Evolutionary conservation across 2,888 invertebrate genomes (phyloP), one percentile per base, ranked within the genome.

Genomic region (Tortricodes alternella): DNA sequence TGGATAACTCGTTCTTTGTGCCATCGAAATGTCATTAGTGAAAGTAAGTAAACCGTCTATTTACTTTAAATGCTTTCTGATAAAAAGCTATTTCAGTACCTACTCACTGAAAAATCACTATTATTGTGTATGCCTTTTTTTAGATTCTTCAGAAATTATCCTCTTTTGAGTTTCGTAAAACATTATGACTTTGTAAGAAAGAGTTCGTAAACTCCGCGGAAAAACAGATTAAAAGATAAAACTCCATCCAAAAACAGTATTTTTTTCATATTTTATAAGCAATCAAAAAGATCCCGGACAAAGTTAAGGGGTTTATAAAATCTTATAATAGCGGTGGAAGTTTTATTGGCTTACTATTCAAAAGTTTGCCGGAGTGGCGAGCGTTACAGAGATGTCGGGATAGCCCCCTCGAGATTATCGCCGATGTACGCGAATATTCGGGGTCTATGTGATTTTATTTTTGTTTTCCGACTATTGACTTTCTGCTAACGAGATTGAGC

Each of bases 281-380:
- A 44, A 44, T 44, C 29, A 29, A 29, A 43, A 43, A 29, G 11
- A 15, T 29, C 29, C 29, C 29, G 2, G 16, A 23, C 43, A 27
- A 19, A 44, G 44, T 44, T 44, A 27, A 16, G 15, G 29, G 29
- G 44, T 29, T 44, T 44, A 29, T 4, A 27, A 27, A 32, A 18
- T 29, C 44, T 44, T 29, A 29, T 44, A 19, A 29, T 44, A 18
- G n/a, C 7, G 19, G 43, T 43, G 15, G 3, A 44, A 44, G 19
- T 29, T 46, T 4, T 46, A 46, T 46, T 46, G 13, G 46, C 46
- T 46, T 19, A 46, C 34, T 44, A 44, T 44, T 34, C 46, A 2
- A 13, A 34, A 46, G 34, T 46, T 46, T 4, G 13, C 2, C 29
- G 29, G 19, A 8, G 11, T 46, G n/a, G 34, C 9, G 46, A 44